Conservation (phyloP, 2,888 invertebrate genomes). For the Pachymerium ferrugineum region DNA sequence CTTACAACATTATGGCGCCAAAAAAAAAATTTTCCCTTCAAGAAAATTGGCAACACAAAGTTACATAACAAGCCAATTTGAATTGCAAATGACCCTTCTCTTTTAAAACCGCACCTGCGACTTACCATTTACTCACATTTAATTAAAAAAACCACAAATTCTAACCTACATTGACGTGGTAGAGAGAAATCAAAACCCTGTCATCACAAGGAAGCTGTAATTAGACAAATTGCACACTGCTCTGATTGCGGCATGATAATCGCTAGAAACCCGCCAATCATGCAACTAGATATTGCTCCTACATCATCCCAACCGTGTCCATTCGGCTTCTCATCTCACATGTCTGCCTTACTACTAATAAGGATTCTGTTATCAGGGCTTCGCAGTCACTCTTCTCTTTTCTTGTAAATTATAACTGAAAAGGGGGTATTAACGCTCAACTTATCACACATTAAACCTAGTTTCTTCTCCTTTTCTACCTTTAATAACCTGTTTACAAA, state of each 20-base stretch:
- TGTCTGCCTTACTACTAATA: neutral
- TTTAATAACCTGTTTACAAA: neutral
- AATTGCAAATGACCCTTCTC: neutral
- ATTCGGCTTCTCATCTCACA: neutral
- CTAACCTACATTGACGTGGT: no score
- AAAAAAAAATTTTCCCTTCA: no score
- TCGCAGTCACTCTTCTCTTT: neutral
- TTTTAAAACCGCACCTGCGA: neutral
- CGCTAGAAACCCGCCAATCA: neutral
- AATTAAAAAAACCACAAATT: no score
- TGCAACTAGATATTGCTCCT: neutral
- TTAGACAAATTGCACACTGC: no score
- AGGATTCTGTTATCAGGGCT: constrained; percentile 10
- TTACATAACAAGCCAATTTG: neutral
- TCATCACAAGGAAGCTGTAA: neutral
- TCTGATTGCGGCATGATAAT: neutral
- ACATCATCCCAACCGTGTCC: neutral
- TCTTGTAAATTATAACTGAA: neutral
- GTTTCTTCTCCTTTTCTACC: neutral
- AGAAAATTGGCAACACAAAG: neutral
- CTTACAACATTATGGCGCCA: no score
- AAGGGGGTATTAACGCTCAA: neutral
- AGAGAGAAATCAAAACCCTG: no score
- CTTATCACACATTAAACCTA: neutral
- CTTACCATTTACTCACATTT: no score